Evolutionary conservation across 2,888 invertebrate species (phyloP).

Genomic region (Lypha dubia): DNA sequence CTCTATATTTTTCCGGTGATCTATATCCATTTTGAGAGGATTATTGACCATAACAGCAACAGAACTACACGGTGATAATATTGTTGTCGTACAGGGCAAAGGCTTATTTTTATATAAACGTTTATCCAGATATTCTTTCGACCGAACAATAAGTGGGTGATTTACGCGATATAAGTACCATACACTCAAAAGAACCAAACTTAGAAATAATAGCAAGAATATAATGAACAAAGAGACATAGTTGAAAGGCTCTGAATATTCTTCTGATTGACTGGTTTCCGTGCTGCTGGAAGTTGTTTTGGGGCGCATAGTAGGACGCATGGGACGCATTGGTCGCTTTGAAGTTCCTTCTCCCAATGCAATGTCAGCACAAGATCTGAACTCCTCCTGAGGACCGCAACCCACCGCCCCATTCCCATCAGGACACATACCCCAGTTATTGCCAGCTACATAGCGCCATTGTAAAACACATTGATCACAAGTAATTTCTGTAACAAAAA

Average conservation of each 20-base stretch:
- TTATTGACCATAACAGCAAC: slow-evolving; percentile 43
- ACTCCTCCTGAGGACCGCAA: slow-evolving; percentile 95
- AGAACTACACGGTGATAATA: slow-evolving; percentile 40
- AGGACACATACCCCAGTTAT: slow-evolving; percentile 91
- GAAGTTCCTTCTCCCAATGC: slow-evolving; percentile 86
- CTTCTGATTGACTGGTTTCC: slow-evolving; percentile 72
- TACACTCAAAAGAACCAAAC: slow-evolving; percentile 86
- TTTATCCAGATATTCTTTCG: slow-evolving; percentile 52
- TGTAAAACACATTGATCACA: slow-evolving; percentile 94
- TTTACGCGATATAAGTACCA: slow-evolving; percentile 91
- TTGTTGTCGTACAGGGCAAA: slow-evolving; percentile 44
- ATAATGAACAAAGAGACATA: slow-evolving; percentile 86
- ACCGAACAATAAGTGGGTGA: slow-evolving; percentile 85
- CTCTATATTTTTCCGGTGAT: slow-evolving; percentile 40
- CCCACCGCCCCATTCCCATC: slow-evolving; percentile 91
- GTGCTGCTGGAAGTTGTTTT: slow-evolving; percentile 66
- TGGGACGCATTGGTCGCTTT: slow-evolving; percentile 81
- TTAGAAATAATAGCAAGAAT: slow-evolving; percentile 87
- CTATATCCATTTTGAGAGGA: slow-evolving; percentile 44
- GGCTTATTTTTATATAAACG: slow-evolving; percentile 58
- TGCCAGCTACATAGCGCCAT: slow-evolving; percentile 94
- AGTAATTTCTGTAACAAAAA: slow-evolving; percentile 84
- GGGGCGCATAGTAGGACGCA: slow-evolving; percentile 77
- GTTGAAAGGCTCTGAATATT: slow-evolving; percentile 76
- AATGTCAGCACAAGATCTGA: slow-evolving; percentile 93